Conservation (phyloP, 2,888 invertebrate species). For the Prostheceraeus crozeri region DNA sequence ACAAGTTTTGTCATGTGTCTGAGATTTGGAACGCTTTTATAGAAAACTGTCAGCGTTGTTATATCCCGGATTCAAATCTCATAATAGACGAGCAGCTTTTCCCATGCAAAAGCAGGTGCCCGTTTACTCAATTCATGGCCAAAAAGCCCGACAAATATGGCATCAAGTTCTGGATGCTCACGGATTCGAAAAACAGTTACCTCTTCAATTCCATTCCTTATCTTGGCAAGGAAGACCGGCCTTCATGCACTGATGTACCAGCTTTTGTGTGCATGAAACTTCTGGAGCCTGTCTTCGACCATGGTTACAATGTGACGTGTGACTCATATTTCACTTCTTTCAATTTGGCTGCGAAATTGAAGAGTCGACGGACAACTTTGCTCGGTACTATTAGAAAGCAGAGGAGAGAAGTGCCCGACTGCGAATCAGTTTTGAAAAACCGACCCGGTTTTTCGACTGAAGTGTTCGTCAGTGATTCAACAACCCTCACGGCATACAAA, state of each 20-base stretch:
- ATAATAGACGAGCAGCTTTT: slow-evolving; percentile 21
- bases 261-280: slow-evolving; percentile 8
- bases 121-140: slow-evolving; percentile 13
- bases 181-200: slow-evolving; percentile 14
- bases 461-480: neutral
- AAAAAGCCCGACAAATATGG: slow-evolving; percentile 14
- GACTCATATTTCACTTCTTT: slow-evolving; percentile 26
- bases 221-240: slow-evolving; percentile 27
- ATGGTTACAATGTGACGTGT: slow-evolving; percentile 17
- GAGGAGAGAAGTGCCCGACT: slow-evolving; percentile 19
- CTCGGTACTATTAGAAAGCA: slow-evolving; percentile 23
- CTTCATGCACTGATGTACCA: neutral
- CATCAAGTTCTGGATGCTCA: neutral
- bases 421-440: slow-evolving; percentile 19
- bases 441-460: neutral
- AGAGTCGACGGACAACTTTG: slow-evolving; percentile 17
- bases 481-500: slow-evolving; percentile 22
- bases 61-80: neutral
- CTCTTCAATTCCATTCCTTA: slow-evolving; percentile 28
- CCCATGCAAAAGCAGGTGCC: slow-evolving; percentile 13
- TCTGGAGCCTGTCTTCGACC: slow-evolving; percentile 2
- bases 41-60: slow-evolving; percentile 9
- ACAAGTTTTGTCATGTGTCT: slow-evolving; percentile 2
- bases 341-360: neutral
- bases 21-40: slow-evolving; percentile 17